Percentiles rank a stretch among this genome's conserved stretches.
Evolutionary conservation across 2,797 vertebrate species (phyloP).

Genomic region (Gymnothorax reevesii): DNA sequence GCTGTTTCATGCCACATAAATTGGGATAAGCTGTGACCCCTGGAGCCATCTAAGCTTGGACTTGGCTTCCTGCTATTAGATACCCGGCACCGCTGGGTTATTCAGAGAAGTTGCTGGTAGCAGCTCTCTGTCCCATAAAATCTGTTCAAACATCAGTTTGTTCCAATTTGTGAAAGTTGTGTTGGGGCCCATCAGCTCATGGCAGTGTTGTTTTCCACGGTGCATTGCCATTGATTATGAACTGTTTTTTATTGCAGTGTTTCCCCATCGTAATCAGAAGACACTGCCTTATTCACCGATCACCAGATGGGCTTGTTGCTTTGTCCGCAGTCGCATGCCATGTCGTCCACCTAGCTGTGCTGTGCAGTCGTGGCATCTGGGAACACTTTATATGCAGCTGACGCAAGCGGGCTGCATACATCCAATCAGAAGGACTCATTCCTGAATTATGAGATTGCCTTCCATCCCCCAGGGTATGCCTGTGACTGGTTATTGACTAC

Average conservation of each 20-base stretch:
- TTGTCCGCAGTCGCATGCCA: not conserved
- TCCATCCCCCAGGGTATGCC: too few relatives aligned
- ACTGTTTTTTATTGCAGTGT: not conserved
- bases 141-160: not conserved
- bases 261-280: not conserved
- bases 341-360: not conserved
- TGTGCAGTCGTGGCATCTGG: not conserved
- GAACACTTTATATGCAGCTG: too few relatives aligned
- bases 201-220: not conserved
- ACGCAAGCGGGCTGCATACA: not conserved
- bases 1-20: conserved; percentile 7
- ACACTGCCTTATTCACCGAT: not conserved
- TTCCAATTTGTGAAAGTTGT: not conserved
- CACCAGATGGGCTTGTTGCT: too few relatives aligned
- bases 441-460: not conserved
- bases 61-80: not conserved
- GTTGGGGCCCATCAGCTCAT: not conserved
- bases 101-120: not conserved
- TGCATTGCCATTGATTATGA: not conserved
- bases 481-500: not conserved
- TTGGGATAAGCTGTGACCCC: not conserved
- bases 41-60: conserved; percentile 4
- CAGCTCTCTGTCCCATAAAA: not conserved
- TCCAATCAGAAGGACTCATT: not conserved
- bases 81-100: not conserved